Conservation (phyloP, 2,113 vertebrate genomes). For the human region GRCh38 chr5:158602501-158603000, state of each 20-base stretch:
- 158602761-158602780: not conserved
- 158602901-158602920: not conserved
- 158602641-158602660: not conserved
- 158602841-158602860: not conserved
- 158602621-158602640: not conserved
- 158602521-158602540: not conserved
- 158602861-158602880: not conserved
- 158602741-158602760: not conserved
- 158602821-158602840: not conserved
- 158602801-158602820: not conserved
- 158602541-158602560: not conserved
- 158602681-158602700: not conserved
- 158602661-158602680: not conserved
- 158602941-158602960: not conserved
- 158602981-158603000: not conserved
- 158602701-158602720: not conserved
- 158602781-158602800: not conserved
- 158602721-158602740: not conserved
- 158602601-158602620: not conserved
- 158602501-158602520: conserved; percentile 39
- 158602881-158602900: not conserved
- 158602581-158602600: not conserved
- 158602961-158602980: not conserved
- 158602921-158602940: not conserved
- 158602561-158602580: not conserved